Base-by-base conservation (phyloP, 2,888 invertebrate genomes). In the Papilio demoleus region DNA sequence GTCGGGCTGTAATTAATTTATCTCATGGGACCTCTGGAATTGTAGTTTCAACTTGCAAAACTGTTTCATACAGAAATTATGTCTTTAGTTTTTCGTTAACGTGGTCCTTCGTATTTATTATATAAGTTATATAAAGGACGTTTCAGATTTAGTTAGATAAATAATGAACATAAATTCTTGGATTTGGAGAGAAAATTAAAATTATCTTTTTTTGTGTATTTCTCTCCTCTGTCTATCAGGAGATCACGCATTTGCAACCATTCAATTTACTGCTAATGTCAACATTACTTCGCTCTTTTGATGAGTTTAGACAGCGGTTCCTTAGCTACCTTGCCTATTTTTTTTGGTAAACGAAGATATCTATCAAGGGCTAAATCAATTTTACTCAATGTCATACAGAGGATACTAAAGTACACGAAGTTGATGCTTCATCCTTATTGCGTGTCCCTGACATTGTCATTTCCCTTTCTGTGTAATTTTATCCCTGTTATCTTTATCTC, bases 1-100 rank as follows among this genome's bases (percentile, higher is more conserved):
- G 61, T 61, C 40, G 50, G 58, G 34, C 19, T 67, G 50, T 53
- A 67, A 67, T 67, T 61, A 67, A 67, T 67, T 67, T 62, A 61
- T 67, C 61, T 67, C 67, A 38, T 53, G 40, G 67, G 61, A 62
- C 50, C 67, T 61, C 45, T 42, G 45, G 42, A 65, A 47, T 59
- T 11, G 42, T 59, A 65, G 56, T 65, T 62, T 47, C 34, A 40
- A 60, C 36, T 66, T 47, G 59, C 34, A 65, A 60, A 60, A 62
- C 53, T 61, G 56, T 67, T 68, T 65, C 61, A 56, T 61, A 62
- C 56, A 65, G 62, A 24, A 66, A 34, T 60, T 53, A 61, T 40
- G n/a, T 31, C 53, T 61, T 61, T 50, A 59, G 36, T 36, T 42
- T 60, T 45, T 62, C 38, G 19, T 19, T 17, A 47, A 62, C 61